phyloP scores from a whole-genome alignment of 2,113 vertebrate genomes.

The Psilopogon haemacephalus region DNA sequence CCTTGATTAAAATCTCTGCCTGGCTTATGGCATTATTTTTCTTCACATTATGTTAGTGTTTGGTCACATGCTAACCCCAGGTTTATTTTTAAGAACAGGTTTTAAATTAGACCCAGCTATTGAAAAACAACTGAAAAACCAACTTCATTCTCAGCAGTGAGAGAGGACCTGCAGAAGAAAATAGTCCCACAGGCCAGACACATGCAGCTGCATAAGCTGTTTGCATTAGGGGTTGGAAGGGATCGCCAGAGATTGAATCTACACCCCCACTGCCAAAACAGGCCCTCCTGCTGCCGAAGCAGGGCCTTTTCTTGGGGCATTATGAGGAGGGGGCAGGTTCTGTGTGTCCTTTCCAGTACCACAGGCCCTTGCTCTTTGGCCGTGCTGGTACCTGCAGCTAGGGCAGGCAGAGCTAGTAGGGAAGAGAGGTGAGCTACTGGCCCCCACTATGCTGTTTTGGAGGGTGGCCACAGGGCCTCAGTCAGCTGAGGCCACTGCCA shows the following conservation, averaged over 20 bases:
- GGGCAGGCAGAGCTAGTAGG: not conserved
- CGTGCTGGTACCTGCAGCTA: not conserved
- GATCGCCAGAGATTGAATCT: too few species aligned
- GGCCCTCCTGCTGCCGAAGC: too few species aligned
- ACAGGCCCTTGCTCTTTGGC: fast-evolving
- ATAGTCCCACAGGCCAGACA: not conserved
- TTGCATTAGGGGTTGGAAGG: not conserved
- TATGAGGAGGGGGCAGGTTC: not conserved
- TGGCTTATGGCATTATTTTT: not conserved
- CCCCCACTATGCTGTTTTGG: not conserved
- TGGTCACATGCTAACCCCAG: not conserved
- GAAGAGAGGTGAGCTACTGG: not conserved
- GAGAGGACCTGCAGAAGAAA: not conserved
- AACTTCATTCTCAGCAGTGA: not conserved
- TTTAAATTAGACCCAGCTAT: not conserved
- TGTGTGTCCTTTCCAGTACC: not conserved
- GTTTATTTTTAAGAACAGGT: not conserved
- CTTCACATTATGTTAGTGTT: not conserved
- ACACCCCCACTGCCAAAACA: too few species aligned
- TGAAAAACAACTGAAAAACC: not conserved
- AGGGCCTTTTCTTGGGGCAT: not conserved
- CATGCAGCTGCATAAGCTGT: fast-evolving
- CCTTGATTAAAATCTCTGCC: constrained; percentile 39
- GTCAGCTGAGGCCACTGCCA: not conserved
- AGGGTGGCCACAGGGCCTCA: not conserved